phyloP scores from a whole-genome alignment of 2,797 vertebrate genomes.

The Sebastolobus alascanus region DNA sequence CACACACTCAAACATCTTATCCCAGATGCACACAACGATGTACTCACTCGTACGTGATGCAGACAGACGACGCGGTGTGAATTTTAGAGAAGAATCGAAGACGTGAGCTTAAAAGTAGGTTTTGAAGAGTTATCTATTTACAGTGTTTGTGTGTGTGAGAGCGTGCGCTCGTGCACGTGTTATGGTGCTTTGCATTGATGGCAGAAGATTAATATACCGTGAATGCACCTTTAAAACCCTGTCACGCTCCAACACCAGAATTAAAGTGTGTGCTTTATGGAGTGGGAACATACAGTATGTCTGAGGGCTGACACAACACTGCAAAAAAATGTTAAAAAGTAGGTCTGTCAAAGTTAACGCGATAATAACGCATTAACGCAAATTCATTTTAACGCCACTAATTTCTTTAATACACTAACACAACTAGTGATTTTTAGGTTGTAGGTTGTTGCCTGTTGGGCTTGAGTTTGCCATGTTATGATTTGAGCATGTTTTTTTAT shows the following conservation, averaged over 20 bases:
- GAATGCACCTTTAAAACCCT: constrained; percentile 28
- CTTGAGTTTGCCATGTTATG: too few relatives aligned
- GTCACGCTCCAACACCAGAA: constrained; percentile 3
- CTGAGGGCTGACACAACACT: neutral
- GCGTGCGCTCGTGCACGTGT: neutral
- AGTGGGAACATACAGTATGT: neutral
- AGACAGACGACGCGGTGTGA: constrained; percentile 19
- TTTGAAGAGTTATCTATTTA: constrained; percentile 18
- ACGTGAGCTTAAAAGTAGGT: constrained; percentile 18
- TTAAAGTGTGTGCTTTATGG: constrained; percentile 4
- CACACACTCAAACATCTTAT: neutral
- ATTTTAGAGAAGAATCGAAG: constrained; percentile 24
- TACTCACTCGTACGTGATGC: constrained; percentile 1
- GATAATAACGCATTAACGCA: too few relatives aligned
- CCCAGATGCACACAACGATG: neutral
- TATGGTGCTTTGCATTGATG: constrained; percentile 15
- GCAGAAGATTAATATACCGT: constrained; percentile 20
- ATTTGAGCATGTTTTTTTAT: too few relatives aligned
- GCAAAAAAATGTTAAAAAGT: neutral
- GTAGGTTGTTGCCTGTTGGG: too few relatives aligned
- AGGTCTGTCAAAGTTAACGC: too few relatives aligned
- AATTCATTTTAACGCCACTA: too few relatives aligned
- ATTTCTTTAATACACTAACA: too few relatives aligned
- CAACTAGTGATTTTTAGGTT: too few relatives aligned
- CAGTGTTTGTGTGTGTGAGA: neutral